Conservation (phyloP, 2,797 vertebrate species). For the Platalea minor region DNA sequence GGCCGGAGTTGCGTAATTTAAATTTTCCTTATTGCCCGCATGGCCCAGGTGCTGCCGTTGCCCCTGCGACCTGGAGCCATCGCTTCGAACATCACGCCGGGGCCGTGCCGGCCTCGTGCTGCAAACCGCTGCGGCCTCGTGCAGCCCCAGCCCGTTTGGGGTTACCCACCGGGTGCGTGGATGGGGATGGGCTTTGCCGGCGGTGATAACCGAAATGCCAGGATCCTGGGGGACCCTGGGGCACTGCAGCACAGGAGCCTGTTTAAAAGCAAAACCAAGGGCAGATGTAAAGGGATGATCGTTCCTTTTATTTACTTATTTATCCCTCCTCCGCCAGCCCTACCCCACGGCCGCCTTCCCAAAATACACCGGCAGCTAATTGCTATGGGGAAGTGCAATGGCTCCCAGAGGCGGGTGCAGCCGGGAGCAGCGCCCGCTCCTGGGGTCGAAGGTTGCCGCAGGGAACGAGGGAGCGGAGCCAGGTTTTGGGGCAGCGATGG, state of each 20-base stretch:
- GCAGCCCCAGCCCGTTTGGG: accelerated
- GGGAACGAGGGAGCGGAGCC: accelerated
- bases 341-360: background rate
- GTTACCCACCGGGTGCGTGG: accelerated
- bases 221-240: background rate
- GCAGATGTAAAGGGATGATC: background rate
- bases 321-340: background rate
- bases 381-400: accelerated
- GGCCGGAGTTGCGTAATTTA: background rate
- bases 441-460: background rate
- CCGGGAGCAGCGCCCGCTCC: accelerated
- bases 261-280: background rate
- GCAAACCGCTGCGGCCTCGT: accelerated
- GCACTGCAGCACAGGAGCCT: accelerated
- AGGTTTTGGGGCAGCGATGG: background rate
- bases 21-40: background rate
- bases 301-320: background rate
- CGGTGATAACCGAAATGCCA: accelerated
- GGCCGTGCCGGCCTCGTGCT: accelerated
- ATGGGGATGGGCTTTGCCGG: background rate
- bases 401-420: accelerated
- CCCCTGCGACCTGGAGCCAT: background rate
- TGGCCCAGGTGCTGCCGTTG: background rate
- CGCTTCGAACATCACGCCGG: accelerated
- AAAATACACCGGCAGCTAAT: accelerated